Evolutionary conservation across 2,113 vertebrate genomes (phyloP).

Genomic region (Catagonus wagneri): DNA sequence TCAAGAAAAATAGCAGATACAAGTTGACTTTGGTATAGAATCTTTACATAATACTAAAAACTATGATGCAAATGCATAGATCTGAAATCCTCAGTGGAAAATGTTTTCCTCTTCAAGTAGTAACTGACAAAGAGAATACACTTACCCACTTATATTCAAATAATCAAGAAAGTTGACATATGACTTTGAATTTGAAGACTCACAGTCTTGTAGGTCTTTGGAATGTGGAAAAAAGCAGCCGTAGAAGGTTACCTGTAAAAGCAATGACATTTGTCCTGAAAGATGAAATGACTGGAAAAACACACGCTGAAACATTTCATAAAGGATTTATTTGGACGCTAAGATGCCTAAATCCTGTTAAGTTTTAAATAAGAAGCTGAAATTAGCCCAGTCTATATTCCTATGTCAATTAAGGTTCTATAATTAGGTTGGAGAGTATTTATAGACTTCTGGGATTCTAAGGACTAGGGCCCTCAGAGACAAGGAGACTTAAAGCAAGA

Average conservation of each 20-base stretch:
- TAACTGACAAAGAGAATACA: background rate
- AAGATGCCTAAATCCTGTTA: background rate
- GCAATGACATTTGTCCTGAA: background rate
- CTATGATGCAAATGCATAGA: background rate
- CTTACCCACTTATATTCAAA: conserved; percentile 39
- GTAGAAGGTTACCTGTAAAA: background rate
- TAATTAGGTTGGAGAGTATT: conserved; percentile 47
- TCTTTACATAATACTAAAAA: background rate
- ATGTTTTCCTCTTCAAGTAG: background rate
- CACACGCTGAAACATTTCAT: background rate
- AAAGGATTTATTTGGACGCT: background rate
- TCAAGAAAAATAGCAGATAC: background rate
- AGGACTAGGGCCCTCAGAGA: conserved; percentile 25
- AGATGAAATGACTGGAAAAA: background rate
- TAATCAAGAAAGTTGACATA: background rate
- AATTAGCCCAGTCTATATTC: background rate
- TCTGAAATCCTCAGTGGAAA: background rate
- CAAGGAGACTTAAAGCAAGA: background rate
- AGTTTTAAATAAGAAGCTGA: conserved; percentile 45
- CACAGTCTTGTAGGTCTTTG: background rate
- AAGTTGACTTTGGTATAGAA: background rate
- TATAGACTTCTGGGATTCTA: conserved; percentile 54
- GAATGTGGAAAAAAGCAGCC: background rate
- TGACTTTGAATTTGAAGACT: background rate
- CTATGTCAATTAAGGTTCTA: background rate